Base-by-base conservation (phyloP, 2,888 invertebrate species). In the Escarpia spicata region DNA sequence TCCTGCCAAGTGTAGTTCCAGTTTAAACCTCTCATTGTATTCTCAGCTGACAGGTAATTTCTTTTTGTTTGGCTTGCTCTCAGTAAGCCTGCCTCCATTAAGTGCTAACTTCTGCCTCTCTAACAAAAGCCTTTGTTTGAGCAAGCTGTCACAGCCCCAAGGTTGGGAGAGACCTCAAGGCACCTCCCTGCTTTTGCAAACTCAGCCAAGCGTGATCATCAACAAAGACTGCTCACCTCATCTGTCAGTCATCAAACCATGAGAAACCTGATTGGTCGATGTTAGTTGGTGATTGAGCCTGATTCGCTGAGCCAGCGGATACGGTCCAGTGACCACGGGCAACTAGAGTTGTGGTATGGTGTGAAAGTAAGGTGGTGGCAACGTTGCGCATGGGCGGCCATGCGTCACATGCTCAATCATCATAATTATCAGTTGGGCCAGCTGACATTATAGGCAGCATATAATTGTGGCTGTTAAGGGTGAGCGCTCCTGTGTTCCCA, bases 61-160 rank as follows among this genome's bases (percentile, higher is more conserved):
- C 75, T 75, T 75, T 75, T 75, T 75, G 75, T 75, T 75, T 75
- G 75, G 75, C 75, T 26, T 75, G 75, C 75, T 75, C n/a, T 75
- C 26, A 19, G 75, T 75, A n/a, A 26, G 75, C 75, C 75, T 75
- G 75, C 75, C 75, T 75, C 75, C 75, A 75, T 75, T 75, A 75
- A 75, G 75, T 75, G 75, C 75, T 75, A 75, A 75, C 75, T 75
- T 75, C 75, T 75, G 75, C 75, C 75, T 75, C 75, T 75, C 75
- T 75, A 75, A 75, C 75, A 75, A 75, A 75, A 75, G 75, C 75
- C 75, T 75, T 75, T 75, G 75, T 75, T 26, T 26, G 19, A 26
- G 75, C 75, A 75, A 75, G 75, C 75, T 75, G 75, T 75, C 75
- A 75, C 75, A 75, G 6, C 75, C 75, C 75, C 75, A 6, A 75